Evolutionary conservation across 2,797 vertebrate species (phyloP), one percentile per base, ranked within the genome.

Genomic region (Erpetoichthys calabaricus): DNA sequence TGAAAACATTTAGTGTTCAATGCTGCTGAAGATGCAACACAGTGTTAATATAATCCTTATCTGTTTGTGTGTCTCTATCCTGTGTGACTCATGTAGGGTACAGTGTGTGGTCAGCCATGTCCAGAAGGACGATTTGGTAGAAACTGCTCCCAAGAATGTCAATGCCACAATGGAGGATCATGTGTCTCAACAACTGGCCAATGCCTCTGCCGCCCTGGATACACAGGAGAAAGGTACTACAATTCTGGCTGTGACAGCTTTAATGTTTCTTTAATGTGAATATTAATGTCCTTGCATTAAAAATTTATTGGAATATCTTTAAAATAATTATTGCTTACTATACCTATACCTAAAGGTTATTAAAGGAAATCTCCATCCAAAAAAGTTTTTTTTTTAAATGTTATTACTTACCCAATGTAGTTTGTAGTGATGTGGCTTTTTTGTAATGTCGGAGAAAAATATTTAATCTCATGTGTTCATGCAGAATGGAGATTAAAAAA

Each of bases 91-190:
- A 68, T 76, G 45, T 68, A 98, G 95, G 95, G 95, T 60, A 86
- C 76, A 47, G 94, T 98, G 65, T 98, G 95, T 73, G 93, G 95
- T 25, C 92, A 98, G 73, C 95, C 94, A 51, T 98, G 95, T 86
- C 89, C 91, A 1, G 84, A 89, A 56, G 91, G 89, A 45, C 87
- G 85, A 63, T 92, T 85, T 1, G 95, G 95, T 66, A 88, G 74
- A 57, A 93, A 94, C 71, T 98, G 95, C 68, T 88, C 89, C 6
- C 91, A 93, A 72, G 93, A 98, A 67, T 98, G 95, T 67, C 92
- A 96, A 70, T 98, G 95, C 75, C 93, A 97, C 80, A 97, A 98
- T 1, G 88, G 88, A 59, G 95, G 88, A 51, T 80, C 76, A 2
- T 98, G 94, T 59, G 78, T 86, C 45, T 73, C 81, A 0, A 74